Conservation (phyloP, 1,140 invertebrate genomes). For the Leptopilina boulardi region DNA sequence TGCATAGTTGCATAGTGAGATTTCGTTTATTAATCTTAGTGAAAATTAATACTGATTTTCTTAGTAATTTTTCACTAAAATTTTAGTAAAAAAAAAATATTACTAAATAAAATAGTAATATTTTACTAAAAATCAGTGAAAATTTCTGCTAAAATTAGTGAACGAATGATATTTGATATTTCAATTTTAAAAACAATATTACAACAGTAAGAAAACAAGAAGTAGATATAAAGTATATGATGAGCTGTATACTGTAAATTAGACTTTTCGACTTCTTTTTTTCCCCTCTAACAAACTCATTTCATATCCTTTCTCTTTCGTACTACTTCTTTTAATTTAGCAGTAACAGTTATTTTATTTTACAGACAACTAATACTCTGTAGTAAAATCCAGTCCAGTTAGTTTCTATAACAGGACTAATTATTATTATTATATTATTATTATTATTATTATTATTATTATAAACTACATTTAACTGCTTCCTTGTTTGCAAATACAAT, state of each 20-base stretch:
- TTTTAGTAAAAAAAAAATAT: no score
- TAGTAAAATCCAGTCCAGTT: slow-evolving; percentile 7
- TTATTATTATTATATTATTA: neutral
- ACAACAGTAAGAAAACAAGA: neutral
- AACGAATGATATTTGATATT: no score
- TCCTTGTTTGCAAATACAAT: neutral
- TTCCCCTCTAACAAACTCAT: slow-evolving; percentile 5
- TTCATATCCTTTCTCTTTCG: slow-evolving; percentile 31
- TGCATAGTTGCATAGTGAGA: no score
- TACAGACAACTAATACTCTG: neutral
- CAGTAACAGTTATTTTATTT: slow-evolving; percentile 5
- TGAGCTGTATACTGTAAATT: neutral
- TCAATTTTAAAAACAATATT: neutral
- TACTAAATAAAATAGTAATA: no score
- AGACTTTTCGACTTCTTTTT: neutral
- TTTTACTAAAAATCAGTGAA: no score
- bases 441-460: neutral
- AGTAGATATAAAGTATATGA: neutral
- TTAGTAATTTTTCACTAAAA: no score
- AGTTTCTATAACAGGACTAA: slow-evolving; percentile 9
- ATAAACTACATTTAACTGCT: neutral
- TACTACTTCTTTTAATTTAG: slow-evolving; percentile 17
- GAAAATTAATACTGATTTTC: no score
- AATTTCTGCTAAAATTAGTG: no score
- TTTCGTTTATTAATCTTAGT: no score